Conservation (phyloP, 2,797 vertebrate genomes). For the Strix occidentalis region DNA sequence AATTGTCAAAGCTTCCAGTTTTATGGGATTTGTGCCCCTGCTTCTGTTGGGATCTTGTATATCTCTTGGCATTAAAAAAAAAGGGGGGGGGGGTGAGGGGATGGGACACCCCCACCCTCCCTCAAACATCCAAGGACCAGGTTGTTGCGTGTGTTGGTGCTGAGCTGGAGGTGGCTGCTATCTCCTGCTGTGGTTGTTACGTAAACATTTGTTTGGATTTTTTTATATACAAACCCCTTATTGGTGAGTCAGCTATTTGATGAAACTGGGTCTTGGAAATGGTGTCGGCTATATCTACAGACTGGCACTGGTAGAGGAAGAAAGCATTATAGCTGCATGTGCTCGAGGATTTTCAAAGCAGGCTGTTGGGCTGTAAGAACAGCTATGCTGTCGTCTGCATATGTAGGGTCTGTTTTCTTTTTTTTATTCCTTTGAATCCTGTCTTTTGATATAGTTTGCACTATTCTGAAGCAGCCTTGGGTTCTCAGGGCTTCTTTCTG, state of each 20-base stretch:
- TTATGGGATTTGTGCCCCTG: not conserved
- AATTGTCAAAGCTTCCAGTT: not conserved
- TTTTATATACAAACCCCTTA: not conserved
- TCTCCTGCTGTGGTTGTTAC: not conserved
- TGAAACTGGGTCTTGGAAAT: not conserved
- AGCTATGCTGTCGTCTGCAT: not conserved
- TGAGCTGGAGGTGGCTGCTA: not conserved
- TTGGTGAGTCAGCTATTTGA: not conserved
- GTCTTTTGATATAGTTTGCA: not conserved
- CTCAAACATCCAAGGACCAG: not conserved
- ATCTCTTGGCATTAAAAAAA: not conserved
- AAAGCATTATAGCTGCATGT: not conserved
- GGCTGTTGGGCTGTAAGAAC: not conserved
- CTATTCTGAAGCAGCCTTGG: not conserved
- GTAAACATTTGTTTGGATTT: not conserved
- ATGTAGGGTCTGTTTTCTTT: not conserved
- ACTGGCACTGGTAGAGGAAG: not conserved
- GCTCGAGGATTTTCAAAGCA: not conserved
- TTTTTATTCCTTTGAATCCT: not conserved
- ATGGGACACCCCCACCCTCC: too few relatives aligned
- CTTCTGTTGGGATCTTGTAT: not conserved
- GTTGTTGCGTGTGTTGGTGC: fast-evolving
- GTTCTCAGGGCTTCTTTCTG: not conserved
- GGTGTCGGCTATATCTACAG: not conserved
- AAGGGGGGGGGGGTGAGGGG: too few relatives aligned